Base-by-base conservation (phyloP, 2,797 vertebrate species). In the Sebastiscus albofasciatus region DNA sequence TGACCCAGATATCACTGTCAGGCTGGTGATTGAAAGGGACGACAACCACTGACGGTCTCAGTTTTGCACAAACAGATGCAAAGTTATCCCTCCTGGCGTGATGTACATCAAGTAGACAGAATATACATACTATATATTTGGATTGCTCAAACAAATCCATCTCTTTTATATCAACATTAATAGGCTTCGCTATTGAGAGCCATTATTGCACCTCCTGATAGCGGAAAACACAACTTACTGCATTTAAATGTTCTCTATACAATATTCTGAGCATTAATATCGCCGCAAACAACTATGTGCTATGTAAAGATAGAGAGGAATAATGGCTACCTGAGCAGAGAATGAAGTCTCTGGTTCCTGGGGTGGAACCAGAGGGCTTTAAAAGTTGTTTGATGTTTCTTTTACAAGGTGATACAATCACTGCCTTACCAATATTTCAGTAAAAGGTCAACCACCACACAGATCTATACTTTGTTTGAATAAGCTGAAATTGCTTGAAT, bases 191-290 rank as follows among this genome's bases (percentile, higher is more conserved):
- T 49, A 49, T 49, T 49, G 46, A 49, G 46, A 49, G 46, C 3
- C 46, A 0, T 49, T 20, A 49, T 49, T 20, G 18, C 46, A 49
- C 46, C 46, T 49, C 46, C 8, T 20, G 46, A 49, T 49, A 18
- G 16, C 46, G 0, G 46, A 2, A 46, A 49, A 49, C 46, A 49
- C 46, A 49, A 49, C 18, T 20, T 49, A 49, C 7, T 49, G 46
- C 2, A 49, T 49, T 18, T 9, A 20, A 49, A 49, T 18, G 0
- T 49, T 18, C 46, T 49, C 7, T 8, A 49, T 20, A 49, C 16
- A 18, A 49, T 49, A 20, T 20, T 18, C 0, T 0, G 46, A 49
- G 16, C 7, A 0, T 49, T 0, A 2, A 49, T 20, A 49, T 49
- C 4, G 1, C 46, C 4, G 46, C 46, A 49, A 49, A 49, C 46